Conservation (phyloP, 1,140 invertebrate species). For the Aphelenchoides fujianensis region DNA sequence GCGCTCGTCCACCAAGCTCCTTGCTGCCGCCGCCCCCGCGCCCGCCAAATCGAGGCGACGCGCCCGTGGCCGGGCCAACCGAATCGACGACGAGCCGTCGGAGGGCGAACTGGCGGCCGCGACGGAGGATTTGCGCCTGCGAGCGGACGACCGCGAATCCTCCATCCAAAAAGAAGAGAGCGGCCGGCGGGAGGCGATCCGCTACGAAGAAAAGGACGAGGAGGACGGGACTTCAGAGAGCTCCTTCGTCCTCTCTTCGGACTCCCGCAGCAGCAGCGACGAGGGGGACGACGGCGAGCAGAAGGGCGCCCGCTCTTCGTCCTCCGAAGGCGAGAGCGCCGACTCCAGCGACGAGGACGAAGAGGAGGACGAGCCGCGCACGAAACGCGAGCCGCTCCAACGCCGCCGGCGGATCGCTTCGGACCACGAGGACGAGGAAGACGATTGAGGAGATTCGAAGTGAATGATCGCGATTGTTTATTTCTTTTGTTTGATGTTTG, state of each 20-base stretch:
- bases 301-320: too few species aligned
- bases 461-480: not conserved
- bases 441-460: too few species aligned
- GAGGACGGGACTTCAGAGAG: not conserved
- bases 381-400: not conserved
- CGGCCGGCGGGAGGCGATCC: not conserved
- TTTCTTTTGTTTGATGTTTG: not conserved
- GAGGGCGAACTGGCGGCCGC: not conserved
- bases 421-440: not conserved
- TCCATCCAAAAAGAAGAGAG: not conserved
- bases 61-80: not conserved
- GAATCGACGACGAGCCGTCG: not conserved
- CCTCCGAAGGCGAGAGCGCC: not conserved
- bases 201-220: not conserved
- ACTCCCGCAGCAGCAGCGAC: not conserved
- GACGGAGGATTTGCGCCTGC: not conserved
- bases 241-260: not conserved
- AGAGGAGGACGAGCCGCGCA: not conserved
- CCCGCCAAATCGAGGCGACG: slow-evolving; percentile 1
- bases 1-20: not conserved
- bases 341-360: not conserved
- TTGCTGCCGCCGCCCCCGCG: not conserved
- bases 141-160: not conserved
- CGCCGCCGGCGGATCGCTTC: not conserved
- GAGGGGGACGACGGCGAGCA: not conserved